Percentiles rank a stretch among this genome's conserved stretches.
Conservation (phyloP, 2,113 vertebrate species). For the Dendropsophus ebraccatus region DNA sequence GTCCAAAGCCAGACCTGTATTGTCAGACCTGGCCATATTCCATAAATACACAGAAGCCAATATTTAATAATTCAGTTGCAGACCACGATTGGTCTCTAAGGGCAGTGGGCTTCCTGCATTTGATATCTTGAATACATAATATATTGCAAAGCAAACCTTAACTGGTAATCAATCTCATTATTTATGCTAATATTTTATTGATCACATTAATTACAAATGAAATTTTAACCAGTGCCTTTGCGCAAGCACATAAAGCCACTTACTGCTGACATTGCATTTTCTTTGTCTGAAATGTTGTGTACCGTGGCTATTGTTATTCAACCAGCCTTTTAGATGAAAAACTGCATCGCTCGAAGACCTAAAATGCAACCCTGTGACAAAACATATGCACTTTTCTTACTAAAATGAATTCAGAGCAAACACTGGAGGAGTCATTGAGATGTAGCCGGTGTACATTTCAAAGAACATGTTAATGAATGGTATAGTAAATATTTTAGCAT, state of each 20-base stretch:
- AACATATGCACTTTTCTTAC: conserved; percentile 27
- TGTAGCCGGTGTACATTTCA: not conserved
- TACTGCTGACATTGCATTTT: not conserved
- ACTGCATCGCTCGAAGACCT: conserved; percentile 14
- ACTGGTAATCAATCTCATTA: not conserved
- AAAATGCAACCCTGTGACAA: conserved; percentile 21
- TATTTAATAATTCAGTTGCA: not conserved
- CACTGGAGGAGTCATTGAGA: not conserved
- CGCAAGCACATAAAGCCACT: not conserved
- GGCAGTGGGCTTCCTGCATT: not conserved
- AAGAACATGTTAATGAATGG: not conserved
- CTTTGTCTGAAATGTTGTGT: not conserved
- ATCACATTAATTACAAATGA: not conserved
- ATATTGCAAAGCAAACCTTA: not conserved
- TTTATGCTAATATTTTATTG: not conserved
- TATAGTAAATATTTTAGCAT: conserved; percentile 40
- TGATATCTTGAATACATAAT: not conserved
- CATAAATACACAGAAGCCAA: not conserved
- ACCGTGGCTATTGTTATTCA: not conserved
- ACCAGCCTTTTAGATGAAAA: conserved; percentile 16
- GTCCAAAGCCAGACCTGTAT: not conserved
- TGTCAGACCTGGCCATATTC: not conserved
- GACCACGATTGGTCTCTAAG: not conserved
- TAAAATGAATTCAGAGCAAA: conserved; percentile 15
- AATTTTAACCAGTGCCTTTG: not conserved